Percentiles rank a stretch among this genome's conserved stretches.
Evolutionary conservation across 2,888 invertebrate species (phyloP).

Genomic region (Alitta virens): DNA sequence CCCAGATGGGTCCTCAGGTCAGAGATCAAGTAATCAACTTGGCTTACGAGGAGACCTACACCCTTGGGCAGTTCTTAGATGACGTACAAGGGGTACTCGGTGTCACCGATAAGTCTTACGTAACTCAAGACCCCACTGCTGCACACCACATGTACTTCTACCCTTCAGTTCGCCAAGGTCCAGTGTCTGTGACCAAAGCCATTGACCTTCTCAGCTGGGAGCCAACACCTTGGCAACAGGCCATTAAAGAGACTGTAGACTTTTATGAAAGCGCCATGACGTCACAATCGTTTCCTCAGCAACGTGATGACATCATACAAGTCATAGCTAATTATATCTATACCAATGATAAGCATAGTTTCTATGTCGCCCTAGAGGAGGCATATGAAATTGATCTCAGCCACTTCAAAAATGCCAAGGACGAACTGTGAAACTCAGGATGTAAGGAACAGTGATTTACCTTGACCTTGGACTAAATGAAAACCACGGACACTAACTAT

Average conservation of each 20-base stretch:
- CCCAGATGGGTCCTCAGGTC: constrained; percentile 13
- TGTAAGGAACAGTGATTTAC: too few relatives aligned
- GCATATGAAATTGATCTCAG: constrained; percentile 27
- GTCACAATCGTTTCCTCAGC: constrained; percentile 29
- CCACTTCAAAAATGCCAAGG: constrained; percentile 27
- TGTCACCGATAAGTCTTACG: constrained; percentile 18
- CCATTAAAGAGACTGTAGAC: constrained; percentile 46
- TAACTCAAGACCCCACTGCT: constrained; percentile 15
- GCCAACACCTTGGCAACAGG: constrained; percentile 51
- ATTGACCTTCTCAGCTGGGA: constrained; percentile 46
- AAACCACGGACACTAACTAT: too few relatives aligned
- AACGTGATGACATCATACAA: constrained; percentile 43
- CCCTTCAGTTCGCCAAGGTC: constrained; percentile 56
- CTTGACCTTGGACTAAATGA: too few relatives aligned
- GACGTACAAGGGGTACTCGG: constrained; percentile 33
- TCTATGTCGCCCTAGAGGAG: constrained; percentile 27
- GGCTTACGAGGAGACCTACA: constrained; percentile 50
- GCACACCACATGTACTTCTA: constrained; percentile 42
- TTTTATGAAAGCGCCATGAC: constrained; percentile 56
- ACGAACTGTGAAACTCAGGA: too few relatives aligned
- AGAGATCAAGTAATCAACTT: constrained; percentile 54
- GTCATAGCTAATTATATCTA: constrained; percentile 37
- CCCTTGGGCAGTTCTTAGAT: constrained; percentile 46
- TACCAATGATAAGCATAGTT: constrained; percentile 23
- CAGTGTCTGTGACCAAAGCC: constrained; percentile 55